Percentiles rank a stretch among this genome's conserved stretches.
These are phyloP conservation scores for Oreochromis aureus DNA, from an alignment of 2,113 vertebrate genomes.

Conservation along the genomic window DNA sequence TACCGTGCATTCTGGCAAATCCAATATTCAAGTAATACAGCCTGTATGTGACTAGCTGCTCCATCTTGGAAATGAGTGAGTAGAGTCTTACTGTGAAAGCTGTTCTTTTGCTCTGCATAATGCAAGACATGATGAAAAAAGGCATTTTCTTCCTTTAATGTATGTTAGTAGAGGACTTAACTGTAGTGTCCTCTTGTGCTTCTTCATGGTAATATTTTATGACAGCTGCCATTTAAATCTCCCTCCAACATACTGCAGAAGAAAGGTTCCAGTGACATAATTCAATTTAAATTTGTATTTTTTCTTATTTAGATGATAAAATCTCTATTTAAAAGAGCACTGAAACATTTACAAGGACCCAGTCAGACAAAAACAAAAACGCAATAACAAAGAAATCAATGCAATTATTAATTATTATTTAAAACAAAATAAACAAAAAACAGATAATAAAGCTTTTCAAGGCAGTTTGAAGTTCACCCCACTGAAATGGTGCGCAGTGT, in stretches of 20 bases:
- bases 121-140: neutral
- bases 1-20: constrained; percentile 28
- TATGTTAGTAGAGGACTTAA: neutral
- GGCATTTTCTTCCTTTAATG: neutral
- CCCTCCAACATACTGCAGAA: neutral
- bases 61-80: neutral
- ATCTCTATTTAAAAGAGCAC: neutral
- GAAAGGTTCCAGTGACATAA: neutral
- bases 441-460: neutral
- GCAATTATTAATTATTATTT: neutral
- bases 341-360: neutral
- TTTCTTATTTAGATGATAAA: neutral
- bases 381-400: neutral
- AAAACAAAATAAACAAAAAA: neutral
- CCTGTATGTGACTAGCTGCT: neutral
- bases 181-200: neutral
- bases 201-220: neutral
- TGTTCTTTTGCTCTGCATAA: neutral
- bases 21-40: constrained; percentile 27
- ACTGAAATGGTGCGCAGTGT: neutral
- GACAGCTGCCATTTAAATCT: neutral
- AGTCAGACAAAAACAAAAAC: neutral
- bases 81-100: neutral
- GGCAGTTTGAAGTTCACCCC: neutral
- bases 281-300: neutral